These are phyloP conservation scores for Urechis unicinctus DNA, from an alignment of 2,888 invertebrate genomes.

Conservation along the genomic window DNA sequence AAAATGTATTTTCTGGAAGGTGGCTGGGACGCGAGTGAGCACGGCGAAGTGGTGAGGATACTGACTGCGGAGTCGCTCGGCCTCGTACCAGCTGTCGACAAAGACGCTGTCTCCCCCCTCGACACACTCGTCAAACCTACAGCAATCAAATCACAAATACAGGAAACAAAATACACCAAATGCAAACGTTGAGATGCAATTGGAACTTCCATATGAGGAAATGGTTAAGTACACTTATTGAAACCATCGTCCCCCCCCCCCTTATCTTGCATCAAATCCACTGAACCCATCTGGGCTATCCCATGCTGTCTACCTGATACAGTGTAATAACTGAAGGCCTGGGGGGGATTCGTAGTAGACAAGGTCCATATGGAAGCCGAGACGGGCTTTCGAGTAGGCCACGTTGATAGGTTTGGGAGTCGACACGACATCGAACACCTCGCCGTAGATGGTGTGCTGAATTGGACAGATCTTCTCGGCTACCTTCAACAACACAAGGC, in stretches of 20 bases:
- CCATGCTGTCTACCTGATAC: conserved; percentile 25
- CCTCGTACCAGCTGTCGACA: conserved; percentile 33
- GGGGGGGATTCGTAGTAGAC: conserved; percentile 44
- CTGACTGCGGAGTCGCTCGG: conserved; percentile 27
- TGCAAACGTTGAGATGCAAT: no score
- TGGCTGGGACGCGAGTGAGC: conserved; percentile 35
- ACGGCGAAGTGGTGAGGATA: conserved; percentile 29
- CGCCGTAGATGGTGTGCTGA: conserved; percentile 23
- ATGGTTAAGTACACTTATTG: no score
- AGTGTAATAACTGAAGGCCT: conserved; percentile 41
- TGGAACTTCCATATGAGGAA: no score
- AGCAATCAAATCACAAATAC: neutral
- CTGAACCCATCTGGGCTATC: no score
- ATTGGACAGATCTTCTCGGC: conserved; percentile 19
- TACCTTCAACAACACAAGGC: conserved; percentile 9
- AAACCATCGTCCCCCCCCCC: no score
- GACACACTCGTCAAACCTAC: conserved; percentile 36
- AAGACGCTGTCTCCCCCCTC: conserved; percentile 36
- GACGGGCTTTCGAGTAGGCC: conserved; percentile 30
- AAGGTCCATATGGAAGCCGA: conserved; percentile 41
- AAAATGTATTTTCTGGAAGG: conserved; percentile 43
- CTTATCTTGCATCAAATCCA: no score
- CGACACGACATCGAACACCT: conserved; percentile 34
- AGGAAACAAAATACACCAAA: no score
- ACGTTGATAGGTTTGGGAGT: conserved; percentile 35